phyloP scores from a whole-genome alignment of 2,888 invertebrate genomes.

The Lasioglossum leucozonium region DNA sequence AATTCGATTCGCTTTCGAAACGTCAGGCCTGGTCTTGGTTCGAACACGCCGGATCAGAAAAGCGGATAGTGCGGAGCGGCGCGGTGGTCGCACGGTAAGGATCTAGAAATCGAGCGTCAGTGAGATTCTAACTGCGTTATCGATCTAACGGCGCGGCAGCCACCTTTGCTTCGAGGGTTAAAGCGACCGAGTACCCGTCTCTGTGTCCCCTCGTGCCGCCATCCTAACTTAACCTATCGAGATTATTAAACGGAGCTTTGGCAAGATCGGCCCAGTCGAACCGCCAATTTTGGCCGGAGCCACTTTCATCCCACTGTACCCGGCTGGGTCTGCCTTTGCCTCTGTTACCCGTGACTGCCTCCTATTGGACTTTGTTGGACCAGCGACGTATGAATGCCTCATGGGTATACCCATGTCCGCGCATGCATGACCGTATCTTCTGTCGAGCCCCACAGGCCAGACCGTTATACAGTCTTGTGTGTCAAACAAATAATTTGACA shows the following conservation, averaged over 20 bases:
- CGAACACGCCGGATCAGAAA: conserved; percentile 5
- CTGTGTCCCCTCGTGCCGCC: conserved; percentile 54
- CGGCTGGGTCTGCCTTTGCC: conserved; percentile 35
- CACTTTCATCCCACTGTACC: conserved; percentile 53
- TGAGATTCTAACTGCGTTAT: not conserved
- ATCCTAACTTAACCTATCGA: conserved; percentile 54
- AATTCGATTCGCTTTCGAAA: conserved; percentile 52
- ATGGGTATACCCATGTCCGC: conserved; percentile 38
- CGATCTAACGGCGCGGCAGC: conserved; percentile 43
- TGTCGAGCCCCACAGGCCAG: not conserved
- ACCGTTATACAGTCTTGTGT: not conserved
- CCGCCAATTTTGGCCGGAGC: conserved; percentile 66
- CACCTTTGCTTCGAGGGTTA: conserved; percentile 46
- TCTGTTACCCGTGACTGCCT: conserved; percentile 58
- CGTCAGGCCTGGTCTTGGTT: not conserved
- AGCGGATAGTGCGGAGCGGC: not conserved
- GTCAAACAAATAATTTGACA: conserved; percentile 39
- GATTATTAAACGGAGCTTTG: conserved; percentile 72
- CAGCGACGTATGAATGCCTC: conserved; percentile 67
- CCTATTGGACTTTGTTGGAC: conserved; percentile 66
- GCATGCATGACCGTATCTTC: conserved; percentile 32
- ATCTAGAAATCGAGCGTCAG: conserved; percentile 41
- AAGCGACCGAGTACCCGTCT: conserved; percentile 50
- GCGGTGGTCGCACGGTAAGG: not conserved
- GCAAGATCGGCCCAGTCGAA: conserved; percentile 68